Percentiles rank a stretch among this genome's conserved stretches.
phyloP scores from a whole-genome alignment of 2,888 invertebrate genomes.

The Erynnis tages region DNA sequence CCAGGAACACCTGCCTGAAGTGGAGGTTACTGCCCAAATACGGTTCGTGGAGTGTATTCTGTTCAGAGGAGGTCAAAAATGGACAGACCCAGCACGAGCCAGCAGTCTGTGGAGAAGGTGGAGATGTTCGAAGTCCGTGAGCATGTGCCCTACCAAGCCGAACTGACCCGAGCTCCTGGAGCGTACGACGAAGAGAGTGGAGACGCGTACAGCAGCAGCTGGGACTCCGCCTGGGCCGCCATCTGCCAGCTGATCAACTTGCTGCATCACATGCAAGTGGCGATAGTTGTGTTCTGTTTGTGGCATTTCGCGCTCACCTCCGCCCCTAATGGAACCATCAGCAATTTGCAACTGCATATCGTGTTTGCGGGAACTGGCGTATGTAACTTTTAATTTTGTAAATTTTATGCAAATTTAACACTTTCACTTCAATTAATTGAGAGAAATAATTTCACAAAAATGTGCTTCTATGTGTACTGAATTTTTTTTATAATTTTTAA shows the following conservation, averaged over 20 bases:
- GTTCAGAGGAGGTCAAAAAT: conserved; percentile 45
- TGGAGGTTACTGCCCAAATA: conserved; percentile 31
- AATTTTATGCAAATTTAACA: too few species aligned
- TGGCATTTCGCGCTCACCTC: conserved; percentile 71
- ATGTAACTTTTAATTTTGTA: conserved; percentile 43
- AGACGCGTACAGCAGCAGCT: conserved; percentile 52
- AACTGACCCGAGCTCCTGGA: conserved; percentile 63
- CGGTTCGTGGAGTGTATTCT: conserved; percentile 50
- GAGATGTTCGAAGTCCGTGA: conserved; percentile 74
- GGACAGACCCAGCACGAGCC: conserved; percentile 72
- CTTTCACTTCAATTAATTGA: too few species aligned
- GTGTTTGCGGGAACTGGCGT: conserved; percentile 76
- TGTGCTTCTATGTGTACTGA: too few species aligned
- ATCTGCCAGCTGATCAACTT: conserved; percentile 71
- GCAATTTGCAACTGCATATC: conserved; percentile 70
- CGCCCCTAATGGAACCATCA: conserved; percentile 62
- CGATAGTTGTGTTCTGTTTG: conserved; percentile 68
- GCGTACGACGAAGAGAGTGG: conserved; percentile 70
- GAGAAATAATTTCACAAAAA: too few species aligned
- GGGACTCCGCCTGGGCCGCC: conserved; percentile 68
- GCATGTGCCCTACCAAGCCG: conserved; percentile 73
- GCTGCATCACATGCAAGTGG: conserved; percentile 71
- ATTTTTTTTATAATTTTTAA: too few species aligned
- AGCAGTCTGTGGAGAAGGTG: conserved; percentile 63
- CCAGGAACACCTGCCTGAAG: neutral